Evolutionary conservation across 2,888 invertebrate species (phyloP).

Genomic region (Drosophila subsilvestris): DNA sequence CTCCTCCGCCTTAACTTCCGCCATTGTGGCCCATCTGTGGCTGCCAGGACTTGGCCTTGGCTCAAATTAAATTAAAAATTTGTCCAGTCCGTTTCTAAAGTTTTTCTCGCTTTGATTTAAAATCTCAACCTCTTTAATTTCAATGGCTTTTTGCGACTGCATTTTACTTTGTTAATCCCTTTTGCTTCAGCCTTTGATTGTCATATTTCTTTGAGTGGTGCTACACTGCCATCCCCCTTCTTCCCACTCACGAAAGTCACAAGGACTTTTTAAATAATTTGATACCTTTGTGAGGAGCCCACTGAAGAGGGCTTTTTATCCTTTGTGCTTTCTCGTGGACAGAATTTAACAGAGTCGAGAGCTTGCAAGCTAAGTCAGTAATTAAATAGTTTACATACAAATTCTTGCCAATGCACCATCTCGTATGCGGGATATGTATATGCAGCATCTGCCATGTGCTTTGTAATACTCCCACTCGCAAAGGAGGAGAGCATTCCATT

Average conservation of each 20-base stretch:
- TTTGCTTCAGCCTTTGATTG: conserved; percentile 41
- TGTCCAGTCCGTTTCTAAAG: conserved; percentile 49
- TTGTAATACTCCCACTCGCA: not conserved
- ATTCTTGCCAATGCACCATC: conserved; percentile 25
- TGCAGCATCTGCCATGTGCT: not conserved
- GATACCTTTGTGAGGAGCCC: conserved; percentile 60
- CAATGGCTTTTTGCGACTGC: conserved; percentile 13
- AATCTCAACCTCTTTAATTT: conserved; percentile 8
- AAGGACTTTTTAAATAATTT: conserved; percentile 66
- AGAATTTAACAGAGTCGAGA: not conserved
- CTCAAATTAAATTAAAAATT: conserved; percentile 46
- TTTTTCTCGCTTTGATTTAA: conserved; percentile 12
- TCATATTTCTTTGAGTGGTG: conserved; percentile 42
- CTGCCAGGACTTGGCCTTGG: conserved; percentile 62
- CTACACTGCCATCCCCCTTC: not conserved
- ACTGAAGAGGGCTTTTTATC: conserved; percentile 28
- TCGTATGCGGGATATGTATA: conserved; percentile 59
- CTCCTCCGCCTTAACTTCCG: conserved; percentile 24
- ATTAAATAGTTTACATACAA: not conserved
- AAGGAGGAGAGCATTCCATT: not conserved
- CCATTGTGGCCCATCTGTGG: conserved; percentile 7
- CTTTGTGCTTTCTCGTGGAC: conserved; percentile 17
- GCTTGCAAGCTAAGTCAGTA: not conserved
- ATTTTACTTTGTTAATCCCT: conserved; percentile 33
- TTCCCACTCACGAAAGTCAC: not conserved